Percentiles rank a stretch among this genome's conserved stretches.
These are phyloP conservation scores for Pangasius djambal DNA, from an alignment of 2,797 vertebrate species.

Conservation along the genomic window DNA sequence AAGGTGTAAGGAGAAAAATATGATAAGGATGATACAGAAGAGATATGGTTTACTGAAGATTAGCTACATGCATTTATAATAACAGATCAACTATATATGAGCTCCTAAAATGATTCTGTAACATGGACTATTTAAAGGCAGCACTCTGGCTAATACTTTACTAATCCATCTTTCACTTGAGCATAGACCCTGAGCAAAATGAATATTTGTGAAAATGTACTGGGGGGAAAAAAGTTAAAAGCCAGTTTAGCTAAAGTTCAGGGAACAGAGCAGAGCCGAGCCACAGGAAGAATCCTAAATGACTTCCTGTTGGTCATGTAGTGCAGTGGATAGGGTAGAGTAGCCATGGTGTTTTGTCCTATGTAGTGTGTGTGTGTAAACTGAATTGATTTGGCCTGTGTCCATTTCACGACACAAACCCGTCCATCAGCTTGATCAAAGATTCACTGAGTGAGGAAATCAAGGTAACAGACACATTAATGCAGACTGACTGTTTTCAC, in stretches of 20 bases:
- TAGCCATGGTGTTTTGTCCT: background rate
- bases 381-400: background rate
- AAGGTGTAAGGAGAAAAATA: background rate
- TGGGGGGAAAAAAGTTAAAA: no score
- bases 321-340: background rate
- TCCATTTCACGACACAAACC: background rate
- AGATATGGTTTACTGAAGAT: background rate
- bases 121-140: background rate
- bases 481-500: background rate
- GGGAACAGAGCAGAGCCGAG: background rate
- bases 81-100: background rate
- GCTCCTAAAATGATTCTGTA: background rate
- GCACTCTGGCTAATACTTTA: background rate
- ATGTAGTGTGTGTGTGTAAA: background rate
- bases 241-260: background rate
- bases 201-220: background rate
- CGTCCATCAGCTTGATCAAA: background rate
- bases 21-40: background rate
- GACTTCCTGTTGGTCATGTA: background rate
- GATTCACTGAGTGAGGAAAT: background rate
- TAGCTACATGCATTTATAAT: background rate
- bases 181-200: background rate
- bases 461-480: background rate
- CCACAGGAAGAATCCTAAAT: background rate
- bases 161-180: background rate